Conservation (phyloP, 2,113 vertebrate genomes). For the Apistogramma diplotaenia region DNA sequence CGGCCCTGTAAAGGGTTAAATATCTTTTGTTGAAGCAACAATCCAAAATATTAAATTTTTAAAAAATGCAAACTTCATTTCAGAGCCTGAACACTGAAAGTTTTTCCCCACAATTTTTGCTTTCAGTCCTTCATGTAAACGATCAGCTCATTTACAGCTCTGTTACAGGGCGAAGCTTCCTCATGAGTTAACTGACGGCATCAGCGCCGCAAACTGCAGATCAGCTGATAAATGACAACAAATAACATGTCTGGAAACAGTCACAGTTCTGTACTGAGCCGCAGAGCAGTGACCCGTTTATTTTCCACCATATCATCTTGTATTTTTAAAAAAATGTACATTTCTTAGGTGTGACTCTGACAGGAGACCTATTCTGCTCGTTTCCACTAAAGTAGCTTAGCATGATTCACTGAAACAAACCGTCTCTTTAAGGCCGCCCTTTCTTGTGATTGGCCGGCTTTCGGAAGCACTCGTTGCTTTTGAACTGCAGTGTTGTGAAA, state of each 20-base stretch:
- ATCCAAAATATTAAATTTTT: not conserved
- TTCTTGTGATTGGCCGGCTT: not conserved
- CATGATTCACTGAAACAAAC: not conserved
- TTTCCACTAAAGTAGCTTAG: not conserved
- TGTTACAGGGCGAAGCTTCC: not conserved
- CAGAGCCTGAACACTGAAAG: accelerated
- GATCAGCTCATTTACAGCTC: not conserved
- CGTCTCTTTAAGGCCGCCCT: not conserved
- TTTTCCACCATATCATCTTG: not conserved
- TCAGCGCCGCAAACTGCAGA: not conserved
- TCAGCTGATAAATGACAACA: not conserved
- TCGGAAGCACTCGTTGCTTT: too few species aligned
- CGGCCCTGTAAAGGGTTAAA: not conserved
- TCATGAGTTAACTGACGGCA: not conserved
- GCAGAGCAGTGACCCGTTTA: not conserved
- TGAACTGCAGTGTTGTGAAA: not conserved
- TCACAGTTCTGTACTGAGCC: not conserved
- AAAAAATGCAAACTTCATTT: not conserved
- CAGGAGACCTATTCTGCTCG: not conserved
- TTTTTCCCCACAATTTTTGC: not conserved
- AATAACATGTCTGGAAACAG: not conserved
- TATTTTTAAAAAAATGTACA: not conserved
- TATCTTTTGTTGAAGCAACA: not conserved
- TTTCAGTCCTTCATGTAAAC: not conserved
- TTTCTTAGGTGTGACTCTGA: not conserved